Percentiles rank a stretch among this genome's conserved stretches.
Evolutionary conservation across 2,888 invertebrate species (phyloP).

Genomic region (Pecten maximus): DNA sequence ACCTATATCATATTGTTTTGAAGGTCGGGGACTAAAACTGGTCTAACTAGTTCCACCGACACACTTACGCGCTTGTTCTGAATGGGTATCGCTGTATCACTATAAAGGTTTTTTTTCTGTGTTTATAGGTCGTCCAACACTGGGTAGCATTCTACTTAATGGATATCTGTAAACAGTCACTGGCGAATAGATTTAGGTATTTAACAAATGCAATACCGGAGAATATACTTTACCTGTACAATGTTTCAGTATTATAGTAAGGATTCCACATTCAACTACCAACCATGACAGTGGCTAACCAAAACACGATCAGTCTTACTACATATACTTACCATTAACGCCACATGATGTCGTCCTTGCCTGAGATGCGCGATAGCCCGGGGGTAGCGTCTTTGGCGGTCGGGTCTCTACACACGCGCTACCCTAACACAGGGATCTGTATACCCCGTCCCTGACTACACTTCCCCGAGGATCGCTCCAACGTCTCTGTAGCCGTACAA

Average conservation of each 20-base stretch:
- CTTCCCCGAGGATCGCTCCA: neutral
- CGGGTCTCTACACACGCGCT: neutral
- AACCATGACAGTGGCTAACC: too few species aligned
- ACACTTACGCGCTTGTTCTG: neutral
- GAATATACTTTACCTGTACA: neutral
- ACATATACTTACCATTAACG: neutral
- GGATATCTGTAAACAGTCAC: neutral
- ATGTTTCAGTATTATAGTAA: neutral
- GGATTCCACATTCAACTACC: too few species aligned
- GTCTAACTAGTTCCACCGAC: slow-evolving; percentile 9
- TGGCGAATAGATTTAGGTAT: neutral
- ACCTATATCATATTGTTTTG: neutral
- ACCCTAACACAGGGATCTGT: neutral
- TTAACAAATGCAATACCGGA: neutral
- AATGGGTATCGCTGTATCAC: neutral
- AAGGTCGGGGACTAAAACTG: neutral
- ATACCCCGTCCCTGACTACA: too few species aligned
- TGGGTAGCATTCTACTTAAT: neutral
- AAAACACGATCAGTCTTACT: too few species aligned
- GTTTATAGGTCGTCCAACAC: neutral
- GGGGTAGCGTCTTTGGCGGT: neutral
- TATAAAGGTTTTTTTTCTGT: neutral
- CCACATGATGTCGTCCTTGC: neutral
- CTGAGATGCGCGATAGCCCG: neutral
- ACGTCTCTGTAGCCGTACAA: neutral